Evolutionary conservation across 2,888 invertebrate genomes (phyloP), one percentile per base, ranked within the genome.

Genomic region (Diaperis boleti): DNA sequence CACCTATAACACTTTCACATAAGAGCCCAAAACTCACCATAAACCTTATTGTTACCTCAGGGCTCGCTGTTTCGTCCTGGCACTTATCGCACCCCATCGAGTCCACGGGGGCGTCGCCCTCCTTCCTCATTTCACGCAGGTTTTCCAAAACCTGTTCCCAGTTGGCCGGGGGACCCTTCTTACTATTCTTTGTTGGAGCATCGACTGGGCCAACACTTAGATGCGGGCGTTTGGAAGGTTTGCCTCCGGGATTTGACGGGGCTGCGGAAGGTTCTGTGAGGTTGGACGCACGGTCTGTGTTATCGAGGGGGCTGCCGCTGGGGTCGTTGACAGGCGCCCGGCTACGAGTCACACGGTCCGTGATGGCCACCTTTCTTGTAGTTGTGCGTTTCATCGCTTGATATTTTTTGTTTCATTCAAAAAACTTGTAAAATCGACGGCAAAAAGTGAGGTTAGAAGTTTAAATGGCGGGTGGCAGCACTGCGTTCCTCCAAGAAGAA

Each of bases 41-140:
- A 10, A 2, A 2, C 7, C 35, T 35, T 15, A 1, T 45, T 47
- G 77, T 87, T 87, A 78, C 85, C 78, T 3, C 86, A 84, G 22
- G 78, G 64, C 1, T 85, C 85, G 35, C 84, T 82, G 37, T 85
- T 81, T 82, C n/a, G n/a, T 96, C 95, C 64, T 88, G 85, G 72
- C 91, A 90, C 80, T 88, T 87, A 74, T 95, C 88, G 77, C 94
- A 94, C 0, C 98, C 98, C 96, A 97, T 96, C 0, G 89, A 85
- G 80, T 99, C 99, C 0, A 99, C 98, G 0, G 98, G 97, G 1
- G 98, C 98, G 79, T 90, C 88, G 73, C 83, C 81, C 18, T 84
- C 81, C 26, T 89, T 86, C 62, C 98, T 85, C 97, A 98, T 98
- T 72, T 86, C 84, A 64, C 87, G 84, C 52, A 98, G 88, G 78